A percentile compares a stretch with the other conserved stretches of the same genome.
phyloP scores from a whole-genome alignment of 2,797 vertebrate genomes.

The Chaetodon trifasciatus region DNA sequence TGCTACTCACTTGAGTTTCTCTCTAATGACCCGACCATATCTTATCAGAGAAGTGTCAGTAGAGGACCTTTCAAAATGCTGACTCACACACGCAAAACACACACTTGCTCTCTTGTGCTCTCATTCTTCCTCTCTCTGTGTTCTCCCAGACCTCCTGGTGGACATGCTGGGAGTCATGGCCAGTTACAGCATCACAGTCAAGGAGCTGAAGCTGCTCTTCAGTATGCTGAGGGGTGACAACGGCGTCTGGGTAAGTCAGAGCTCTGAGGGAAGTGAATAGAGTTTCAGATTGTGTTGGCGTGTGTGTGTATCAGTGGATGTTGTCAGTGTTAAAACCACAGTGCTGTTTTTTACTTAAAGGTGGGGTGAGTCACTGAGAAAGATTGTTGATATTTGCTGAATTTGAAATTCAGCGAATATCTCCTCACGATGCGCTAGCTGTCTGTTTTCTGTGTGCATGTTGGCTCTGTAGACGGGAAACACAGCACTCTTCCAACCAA shows the following conservation, averaged over 20 bases:
- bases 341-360: not conserved
- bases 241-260: slow-evolving; percentile 93
- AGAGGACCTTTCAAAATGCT: slow-evolving; percentile 36
- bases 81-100: slow-evolving; percentile 39
- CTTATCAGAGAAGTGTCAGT: slow-evolving; percentile 48
- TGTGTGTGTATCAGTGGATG: not conserved
- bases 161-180: slow-evolving; percentile 99
- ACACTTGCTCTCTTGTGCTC: slow-evolving; percentile 31
- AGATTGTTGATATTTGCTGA: too few relatives aligned
- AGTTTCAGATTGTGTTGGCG: not conserved
- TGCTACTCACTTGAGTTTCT: slow-evolving; percentile 15
- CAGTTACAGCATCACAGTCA: slow-evolving; percentile 99
- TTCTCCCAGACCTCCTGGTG: slow-evolving; percentile 94
- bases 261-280: slow-evolving; percentile 28
- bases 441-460: too few relatives aligned
- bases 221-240: slow-evolving; percentile 99
- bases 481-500: too few relatives aligned
- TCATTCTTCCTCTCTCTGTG: slow-evolving; percentile 44
- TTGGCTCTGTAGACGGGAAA: too few relatives aligned
- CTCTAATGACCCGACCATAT: slow-evolving; percentile 45
- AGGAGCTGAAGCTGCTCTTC: slow-evolving; percentile 99
- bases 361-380: too few relatives aligned
- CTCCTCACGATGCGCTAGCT: too few relatives aligned
- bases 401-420: too few relatives aligned
- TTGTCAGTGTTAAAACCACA: not conserved